These are phyloP conservation scores for Ophion ellenae DNA, from an alignment of 2,888 invertebrate species.

Conservation along the genomic window DNA sequence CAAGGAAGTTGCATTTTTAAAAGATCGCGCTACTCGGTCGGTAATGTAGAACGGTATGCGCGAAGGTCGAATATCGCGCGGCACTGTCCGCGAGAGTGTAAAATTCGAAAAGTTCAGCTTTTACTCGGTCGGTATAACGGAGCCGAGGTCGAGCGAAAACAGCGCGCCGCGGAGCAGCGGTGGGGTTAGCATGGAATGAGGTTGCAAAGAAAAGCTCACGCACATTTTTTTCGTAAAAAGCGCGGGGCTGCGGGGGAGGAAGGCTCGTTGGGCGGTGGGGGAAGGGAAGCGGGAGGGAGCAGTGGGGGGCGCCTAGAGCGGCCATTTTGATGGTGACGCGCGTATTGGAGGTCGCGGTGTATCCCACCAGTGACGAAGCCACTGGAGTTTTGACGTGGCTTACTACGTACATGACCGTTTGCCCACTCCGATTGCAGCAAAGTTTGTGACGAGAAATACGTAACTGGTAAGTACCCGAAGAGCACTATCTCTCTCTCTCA, in stretches of 20 bases:
- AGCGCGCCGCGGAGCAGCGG: not conserved
- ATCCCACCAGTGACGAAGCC: constrained; percentile 91
- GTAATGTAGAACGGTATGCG: not conserved
- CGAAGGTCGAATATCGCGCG: too few species aligned
- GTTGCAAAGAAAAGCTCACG: constrained; percentile 22
- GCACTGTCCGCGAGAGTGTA: too few species aligned
- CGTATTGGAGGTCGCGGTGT: constrained; percentile 88
- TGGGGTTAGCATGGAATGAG: not conserved
- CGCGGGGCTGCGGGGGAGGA: not conserved
- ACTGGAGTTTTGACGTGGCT: constrained; percentile 95
- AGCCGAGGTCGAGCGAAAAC: too few species aligned
- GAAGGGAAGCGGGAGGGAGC: constrained; percentile 21
- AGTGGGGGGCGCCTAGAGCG: constrained; percentile 73
- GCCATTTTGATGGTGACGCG: constrained; percentile 91
- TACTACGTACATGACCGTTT: constrained; percentile 95
- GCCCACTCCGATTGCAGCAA: constrained; percentile 97
- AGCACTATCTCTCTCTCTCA: constrained; percentile 63
- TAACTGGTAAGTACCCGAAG: constrained; percentile 94
- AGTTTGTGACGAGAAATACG: constrained; percentile 97
- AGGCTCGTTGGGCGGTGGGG: not conserved
- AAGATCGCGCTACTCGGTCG: constrained; percentile 1
- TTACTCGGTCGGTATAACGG: too few species aligned
- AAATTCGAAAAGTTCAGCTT: too few species aligned
- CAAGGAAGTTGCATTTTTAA: not conserved
- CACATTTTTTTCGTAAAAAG: constrained; percentile 10